Base-by-base conservation (phyloP, 2,888 invertebrate genomes). In the Ochlodes sylvanus region DNA sequence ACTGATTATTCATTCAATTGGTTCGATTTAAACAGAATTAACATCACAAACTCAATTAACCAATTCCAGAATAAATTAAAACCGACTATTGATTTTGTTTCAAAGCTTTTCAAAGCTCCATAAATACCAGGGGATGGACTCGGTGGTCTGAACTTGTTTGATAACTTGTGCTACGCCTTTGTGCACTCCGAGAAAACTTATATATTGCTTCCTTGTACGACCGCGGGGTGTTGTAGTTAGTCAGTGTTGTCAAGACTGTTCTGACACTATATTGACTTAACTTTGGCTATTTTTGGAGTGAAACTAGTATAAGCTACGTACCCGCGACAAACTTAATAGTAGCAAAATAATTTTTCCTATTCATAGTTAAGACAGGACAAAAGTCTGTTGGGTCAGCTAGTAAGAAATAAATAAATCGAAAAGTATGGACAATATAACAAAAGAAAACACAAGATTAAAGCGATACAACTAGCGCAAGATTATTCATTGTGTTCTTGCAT, bases 21-120 rank as follows among this genome's bases (percentile, higher is more conserved):
- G 42, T 47, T 41, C 15, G 9, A 17, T 56, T 65, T 38, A 17
- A 65, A 65, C n/a, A 41, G n/a, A 65, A 65, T 50, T 32, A 38
- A 47, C 57, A 27, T n/a, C 27, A 55, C 55, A 65, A 19, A 57
- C 38, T 58, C 19, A 65, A 65, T 50, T 47, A 50, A 52, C 21
- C 21, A 58, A 65, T 65, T 17, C 15, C n/a, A 21, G 64, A 50
- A 50, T 65, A 41, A 65, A 47, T 57, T 57, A 58, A 44, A 56
- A 41, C 47, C 19, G 21, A n/a, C 32, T 32, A 21, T 56, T 58
- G 19, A 27, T 58, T 52, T 65, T 50, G n/a, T 14, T 65, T 47
- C n/a, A 19, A 44, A 58, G 50, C 17, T 50, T 27, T 21, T 38
- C 34, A 56, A 34, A 56, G 44, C 17, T 47, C 15, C 44, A 64